Conservation (phyloP, 2,888 invertebrate genomes). For the Thecocarcelia acutangulata region DNA sequence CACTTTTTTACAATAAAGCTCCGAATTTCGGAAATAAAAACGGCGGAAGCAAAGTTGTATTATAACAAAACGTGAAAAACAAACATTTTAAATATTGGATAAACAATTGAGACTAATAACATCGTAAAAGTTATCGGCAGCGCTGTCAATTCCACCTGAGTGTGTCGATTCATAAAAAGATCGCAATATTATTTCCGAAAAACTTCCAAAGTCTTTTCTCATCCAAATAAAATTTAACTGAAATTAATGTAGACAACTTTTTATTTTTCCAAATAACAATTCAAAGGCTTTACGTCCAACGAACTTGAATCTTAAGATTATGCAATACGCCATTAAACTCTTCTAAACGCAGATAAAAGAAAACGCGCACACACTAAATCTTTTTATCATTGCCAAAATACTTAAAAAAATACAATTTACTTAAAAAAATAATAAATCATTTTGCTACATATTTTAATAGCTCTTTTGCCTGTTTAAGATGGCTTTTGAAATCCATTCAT, state of each 20-base stretch:
- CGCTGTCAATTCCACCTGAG: too few species aligned
- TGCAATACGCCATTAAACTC: slow-evolving; percentile 9
- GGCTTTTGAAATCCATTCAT: too few species aligned
- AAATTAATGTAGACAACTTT: slow-evolving; percentile 21
- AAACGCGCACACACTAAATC: slow-evolving; percentile 18
- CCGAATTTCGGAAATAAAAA: too few species aligned
- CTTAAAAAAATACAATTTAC: slow-evolving; percentile 35
- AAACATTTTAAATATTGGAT: too few species aligned
- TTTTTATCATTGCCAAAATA: slow-evolving; percentile 35
- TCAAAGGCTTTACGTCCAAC: slow-evolving; percentile 18
- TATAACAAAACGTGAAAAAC: too few species aligned
- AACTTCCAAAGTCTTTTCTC: too few species aligned
- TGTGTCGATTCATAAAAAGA: too few species aligned
- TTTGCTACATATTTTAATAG: slow-evolving; percentile 28
- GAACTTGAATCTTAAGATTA: slow-evolving; percentile 42
- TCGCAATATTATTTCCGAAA: too few species aligned
- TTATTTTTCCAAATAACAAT: slow-evolving; percentile 7
- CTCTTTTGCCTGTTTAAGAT: not conserved
- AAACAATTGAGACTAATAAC: too few species aligned
- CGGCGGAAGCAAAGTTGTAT: too few species aligned
- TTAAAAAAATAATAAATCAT: slow-evolving; percentile 25
- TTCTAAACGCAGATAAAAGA: not conserved
- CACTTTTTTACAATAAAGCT: too few species aligned
- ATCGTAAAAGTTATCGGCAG: too few species aligned
- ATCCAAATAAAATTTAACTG: not conserved